These are phyloP conservation scores for Condylura cristata DNA, from an alignment of 2,113 vertebrate species.

Conservation along the genomic window DNA sequence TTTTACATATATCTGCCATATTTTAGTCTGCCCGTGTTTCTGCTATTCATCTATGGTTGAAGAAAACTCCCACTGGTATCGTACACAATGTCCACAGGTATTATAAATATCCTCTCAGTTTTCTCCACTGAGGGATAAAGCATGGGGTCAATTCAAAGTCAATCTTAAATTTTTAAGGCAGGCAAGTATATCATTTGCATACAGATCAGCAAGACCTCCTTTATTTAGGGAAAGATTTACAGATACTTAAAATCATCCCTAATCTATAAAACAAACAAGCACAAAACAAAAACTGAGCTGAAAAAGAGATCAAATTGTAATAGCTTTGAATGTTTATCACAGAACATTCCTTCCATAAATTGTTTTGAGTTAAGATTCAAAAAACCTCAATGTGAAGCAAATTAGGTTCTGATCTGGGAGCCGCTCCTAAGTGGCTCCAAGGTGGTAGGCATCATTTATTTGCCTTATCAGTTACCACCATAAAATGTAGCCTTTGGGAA, in stretches of 20 bases:
- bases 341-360: conserved; percentile 57
- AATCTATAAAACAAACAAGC: conserved; percentile 79
- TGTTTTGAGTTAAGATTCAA: conserved; percentile 49
- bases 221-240: conserved; percentile 83
- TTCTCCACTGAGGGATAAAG: conserved; percentile 80
- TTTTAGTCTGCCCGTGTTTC: conserved; percentile 81
- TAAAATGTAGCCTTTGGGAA: neutral
- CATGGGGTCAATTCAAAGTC: conserved; percentile 84
- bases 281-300: neutral
- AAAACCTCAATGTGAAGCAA: neutral
- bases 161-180: conserved; percentile 84
- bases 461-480: neutral
- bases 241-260: conserved; percentile 75
- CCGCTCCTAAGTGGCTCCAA: neutral
- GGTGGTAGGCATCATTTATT: neutral
- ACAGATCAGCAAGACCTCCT: conserved; percentile 71
- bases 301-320: conserved; percentile 3
- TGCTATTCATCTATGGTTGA: conserved; percentile 80
- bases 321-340: conserved; percentile 57
- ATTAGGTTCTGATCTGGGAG: neutral
- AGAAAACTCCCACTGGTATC: conserved; percentile 82
- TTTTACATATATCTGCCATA: conserved; percentile 80
- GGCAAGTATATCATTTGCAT: conserved; percentile 82
- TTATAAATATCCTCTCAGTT: conserved; percentile 83
- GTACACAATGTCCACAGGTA: conserved; percentile 80